A percentile compares a stretch with the other conserved stretches of the same genome.
phyloP scores from a whole-genome alignment of 2,113 vertebrate species.

The Callionymus lyra region DNA sequence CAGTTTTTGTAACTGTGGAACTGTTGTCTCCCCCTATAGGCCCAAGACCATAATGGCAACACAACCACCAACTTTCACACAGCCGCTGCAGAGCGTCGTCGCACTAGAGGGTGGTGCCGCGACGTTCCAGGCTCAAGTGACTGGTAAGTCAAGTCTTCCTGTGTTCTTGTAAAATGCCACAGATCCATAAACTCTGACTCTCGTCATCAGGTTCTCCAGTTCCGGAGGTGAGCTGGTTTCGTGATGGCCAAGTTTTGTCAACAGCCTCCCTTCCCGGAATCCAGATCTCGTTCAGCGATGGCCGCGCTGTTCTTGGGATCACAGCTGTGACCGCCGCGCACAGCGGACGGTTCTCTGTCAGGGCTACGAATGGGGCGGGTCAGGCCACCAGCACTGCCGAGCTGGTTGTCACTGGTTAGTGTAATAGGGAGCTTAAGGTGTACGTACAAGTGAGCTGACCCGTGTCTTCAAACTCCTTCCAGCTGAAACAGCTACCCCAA shows the following conservation, averaged over 20 bases:
- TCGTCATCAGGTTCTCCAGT: conserved; percentile 84
- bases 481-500: conserved; percentile 91
- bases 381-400: conserved; percentile 98
- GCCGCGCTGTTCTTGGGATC: conserved; percentile 94
- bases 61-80: conserved; percentile 89
- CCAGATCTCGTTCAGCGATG: conserved; percentile 98
- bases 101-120: conserved; percentile 96
- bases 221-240: conserved; percentile 99
- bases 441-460: neutral
- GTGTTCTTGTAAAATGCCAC: neutral
- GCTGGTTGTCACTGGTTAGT: conserved; percentile 86
- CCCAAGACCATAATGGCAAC: conserved; percentile 87
- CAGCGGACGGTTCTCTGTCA: conserved; percentile 88
- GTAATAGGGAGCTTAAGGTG: too few species aligned
- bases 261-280: conserved; percentile 84
- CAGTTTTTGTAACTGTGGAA: neutral
- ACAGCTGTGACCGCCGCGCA: conserved; percentile 81
- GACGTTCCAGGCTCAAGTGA: conserved; percentile 94
- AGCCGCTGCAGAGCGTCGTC: conserved; percentile 93
- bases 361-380: conserved; percentile 94
- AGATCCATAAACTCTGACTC: conserved; percentile 40
- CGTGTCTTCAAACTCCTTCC: neutral
- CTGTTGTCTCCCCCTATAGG: conserved; percentile 57
- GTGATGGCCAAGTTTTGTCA: conserved; percentile 97
- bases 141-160: conserved; percentile 73